Conservation (phyloP, 2,888 invertebrate species). For the Schrankia costaestrigalis region DNA sequence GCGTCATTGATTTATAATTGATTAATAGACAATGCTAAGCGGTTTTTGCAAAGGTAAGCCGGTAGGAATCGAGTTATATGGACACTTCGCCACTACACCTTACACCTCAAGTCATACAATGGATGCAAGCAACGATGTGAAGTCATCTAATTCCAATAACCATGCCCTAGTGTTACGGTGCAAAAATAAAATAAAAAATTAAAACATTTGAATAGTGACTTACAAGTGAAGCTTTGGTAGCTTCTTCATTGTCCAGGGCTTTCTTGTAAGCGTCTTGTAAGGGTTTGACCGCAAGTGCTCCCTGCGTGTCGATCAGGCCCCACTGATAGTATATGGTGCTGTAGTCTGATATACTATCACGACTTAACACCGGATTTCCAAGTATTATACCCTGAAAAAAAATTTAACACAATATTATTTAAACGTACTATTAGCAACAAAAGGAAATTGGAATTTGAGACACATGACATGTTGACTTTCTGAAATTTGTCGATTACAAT, state of each 20-base stretch:
- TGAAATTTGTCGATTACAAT: too few relatives aligned
- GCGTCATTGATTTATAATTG: too few relatives aligned
- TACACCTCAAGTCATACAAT: too few relatives aligned
- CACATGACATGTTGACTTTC: too few relatives aligned
- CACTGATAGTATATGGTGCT: constrained; percentile 69
- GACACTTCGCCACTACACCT: too few relatives aligned
- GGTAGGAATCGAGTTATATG: too few relatives aligned
- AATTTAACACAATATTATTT: neutral
- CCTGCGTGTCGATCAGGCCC: constrained; percentile 76
- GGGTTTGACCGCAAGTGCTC: constrained; percentile 44
- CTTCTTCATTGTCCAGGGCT: constrained; percentile 59
- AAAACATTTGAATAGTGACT: constrained; percentile 16
- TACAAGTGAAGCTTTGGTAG: constrained; percentile 64
- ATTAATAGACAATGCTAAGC: too few relatives aligned
- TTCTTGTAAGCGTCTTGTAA: constrained; percentile 58
- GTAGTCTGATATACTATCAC: constrained; percentile 65
- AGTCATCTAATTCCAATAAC: too few relatives aligned
- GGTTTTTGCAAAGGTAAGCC: too few relatives aligned
- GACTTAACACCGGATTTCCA: constrained; percentile 77
- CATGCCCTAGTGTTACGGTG: neutral
- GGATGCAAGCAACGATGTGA: too few relatives aligned
- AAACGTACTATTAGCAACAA: too few relatives aligned
- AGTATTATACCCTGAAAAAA: constrained; percentile 71
- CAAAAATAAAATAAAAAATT: neutral
- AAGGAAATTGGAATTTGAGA: too few relatives aligned